These are phyloP conservation scores for Taeniopygia guttata DNA, from an alignment of 2,797 vertebrate species.

Conservation along the genomic window DNA sequence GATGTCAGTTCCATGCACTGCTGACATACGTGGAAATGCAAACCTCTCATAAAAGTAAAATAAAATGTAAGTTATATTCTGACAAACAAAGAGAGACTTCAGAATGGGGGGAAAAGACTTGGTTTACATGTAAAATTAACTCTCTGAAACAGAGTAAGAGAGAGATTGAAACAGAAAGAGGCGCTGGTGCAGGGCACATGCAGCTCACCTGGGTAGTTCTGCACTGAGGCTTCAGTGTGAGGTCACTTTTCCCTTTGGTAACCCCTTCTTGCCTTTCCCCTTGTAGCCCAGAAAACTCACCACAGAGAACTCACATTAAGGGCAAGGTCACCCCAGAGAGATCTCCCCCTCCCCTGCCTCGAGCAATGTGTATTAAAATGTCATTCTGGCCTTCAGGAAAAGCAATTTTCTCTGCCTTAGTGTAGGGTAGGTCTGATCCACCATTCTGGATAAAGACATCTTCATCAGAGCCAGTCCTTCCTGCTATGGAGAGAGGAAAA, in stretches of 20 bases:
- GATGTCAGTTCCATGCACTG: not conserved
- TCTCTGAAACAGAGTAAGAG: not conserved
- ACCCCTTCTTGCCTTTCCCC: not conserved
- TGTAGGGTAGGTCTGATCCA: not conserved
- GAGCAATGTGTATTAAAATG: not conserved
- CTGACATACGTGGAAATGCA: not conserved
- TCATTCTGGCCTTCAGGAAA: not conserved
- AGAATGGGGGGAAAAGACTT: not conserved
- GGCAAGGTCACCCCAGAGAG: not conserved
- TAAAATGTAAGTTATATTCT: not conserved
- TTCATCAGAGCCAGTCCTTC: not conserved
- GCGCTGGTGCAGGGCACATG: too few relatives aligned
- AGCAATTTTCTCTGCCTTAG: not conserved
- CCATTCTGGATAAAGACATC: not conserved
- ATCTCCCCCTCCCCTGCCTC: not conserved
- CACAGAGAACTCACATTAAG: not conserved
- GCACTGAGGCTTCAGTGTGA: accelerated
- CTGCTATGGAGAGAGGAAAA: not conserved
- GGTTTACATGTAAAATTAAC: not conserved
- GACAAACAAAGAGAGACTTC: not conserved
- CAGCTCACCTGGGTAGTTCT: not conserved
- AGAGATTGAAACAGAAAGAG: not conserved
- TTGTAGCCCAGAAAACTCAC: not conserved
- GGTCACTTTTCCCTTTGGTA: not conserved
- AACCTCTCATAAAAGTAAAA: not conserved